A percentile compares a stretch with the other conserved stretches of the same genome.
Conservation (phyloP, 2,797 vertebrate genomes). For the Gymnoscopelus microlampas region DNA sequence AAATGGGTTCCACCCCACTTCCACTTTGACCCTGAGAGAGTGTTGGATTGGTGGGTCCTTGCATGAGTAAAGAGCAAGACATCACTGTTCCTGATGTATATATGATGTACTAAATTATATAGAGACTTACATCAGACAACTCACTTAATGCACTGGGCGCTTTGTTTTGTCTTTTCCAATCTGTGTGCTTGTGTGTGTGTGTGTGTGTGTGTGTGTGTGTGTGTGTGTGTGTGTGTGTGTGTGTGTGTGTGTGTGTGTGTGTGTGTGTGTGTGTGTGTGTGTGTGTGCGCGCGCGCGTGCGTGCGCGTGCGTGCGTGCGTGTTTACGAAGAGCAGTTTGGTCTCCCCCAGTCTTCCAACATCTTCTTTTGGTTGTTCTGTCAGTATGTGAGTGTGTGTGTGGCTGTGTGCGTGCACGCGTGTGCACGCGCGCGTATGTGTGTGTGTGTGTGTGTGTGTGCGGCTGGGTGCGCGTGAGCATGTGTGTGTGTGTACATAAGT, state of each 20-base stretch:
- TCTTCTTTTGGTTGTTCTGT: conserved; percentile 40
- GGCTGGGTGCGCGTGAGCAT: neutral
- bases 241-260: conserved; percentile 76
- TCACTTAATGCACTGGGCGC: conserved; percentile 72
- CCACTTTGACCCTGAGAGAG: conserved; percentile 73
- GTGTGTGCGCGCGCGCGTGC: conserved; percentile 84
- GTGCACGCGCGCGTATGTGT: too few species aligned
- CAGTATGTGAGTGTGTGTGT: neutral
- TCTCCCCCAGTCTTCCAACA: conserved; percentile 11
- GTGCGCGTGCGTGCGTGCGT: conserved; percentile 54
- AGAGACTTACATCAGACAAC: conserved; percentile 89
- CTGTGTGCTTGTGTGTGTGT: conserved; percentile 85
- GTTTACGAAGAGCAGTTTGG: conserved; percentile 75
- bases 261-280: conserved; percentile 77
- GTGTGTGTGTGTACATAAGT: conserved; percentile 26
- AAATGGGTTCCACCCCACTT: conserved; percentile 61
- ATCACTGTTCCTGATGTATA: conserved; percentile 24
- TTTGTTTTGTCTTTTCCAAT: conserved; percentile 61
- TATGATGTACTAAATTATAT: conserved; percentile 85
- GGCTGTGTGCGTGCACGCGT: neutral
- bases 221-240: conserved; percentile 73
- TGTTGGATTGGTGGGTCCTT: conserved; percentile 66
- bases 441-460: neutral
- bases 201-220: conserved; percentile 79
- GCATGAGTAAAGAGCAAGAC: conserved; percentile 54